phyloP scores from a whole-genome alignment of 2,888 invertebrate species.

The Sabatieria punctata region DNA sequence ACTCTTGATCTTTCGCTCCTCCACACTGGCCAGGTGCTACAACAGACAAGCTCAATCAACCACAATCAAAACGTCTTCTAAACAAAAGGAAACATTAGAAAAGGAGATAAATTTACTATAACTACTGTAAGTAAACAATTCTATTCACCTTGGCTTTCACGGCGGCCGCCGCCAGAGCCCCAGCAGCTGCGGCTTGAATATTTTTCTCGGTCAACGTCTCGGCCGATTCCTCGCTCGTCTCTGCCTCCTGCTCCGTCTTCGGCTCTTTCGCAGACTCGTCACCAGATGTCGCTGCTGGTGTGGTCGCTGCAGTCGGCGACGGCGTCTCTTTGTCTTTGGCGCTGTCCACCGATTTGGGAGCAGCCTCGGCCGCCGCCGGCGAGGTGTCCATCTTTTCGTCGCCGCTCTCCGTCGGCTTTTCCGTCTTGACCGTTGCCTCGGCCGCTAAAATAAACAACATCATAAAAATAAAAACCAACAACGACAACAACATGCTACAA shows the following conservation, averaged over 20 bases:
- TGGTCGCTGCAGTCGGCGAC: background rate
- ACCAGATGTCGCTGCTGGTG: background rate
- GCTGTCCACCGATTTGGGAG: conserved; percentile 5
- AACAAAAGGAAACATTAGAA: conserved; percentile 1
- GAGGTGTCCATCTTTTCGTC: conserved; percentile 9
- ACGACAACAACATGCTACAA: too few species aligned
- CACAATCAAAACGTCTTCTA: background rate
- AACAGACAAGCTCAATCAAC: conserved; percentile 6
- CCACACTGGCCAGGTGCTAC: conserved; percentile 80
- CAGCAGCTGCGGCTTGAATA: conserved; percentile 64
- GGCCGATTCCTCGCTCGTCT: conserved; percentile 16
- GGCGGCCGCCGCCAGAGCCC: conserved; percentile 88
- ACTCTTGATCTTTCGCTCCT: conserved; percentile 94
- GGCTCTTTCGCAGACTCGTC: conserved; percentile 13
- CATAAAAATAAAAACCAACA: too few species aligned
- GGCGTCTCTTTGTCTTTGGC: conserved; percentile 10
- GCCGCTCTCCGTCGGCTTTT: conserved; percentile 4
- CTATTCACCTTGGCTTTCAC: conserved; percentile 72
- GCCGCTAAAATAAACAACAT: background rate
- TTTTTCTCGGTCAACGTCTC: conserved; percentile 17
- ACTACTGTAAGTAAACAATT: background rate
- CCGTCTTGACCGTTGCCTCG: background rate
- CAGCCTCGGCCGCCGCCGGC: conserved; percentile 16
- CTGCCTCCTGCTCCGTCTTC: conserved; percentile 13
- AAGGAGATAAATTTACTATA: background rate